Evolutionary conservation across 2,888 invertebrate species (phyloP).

Genomic region (Mesoligia furuncula): DNA sequence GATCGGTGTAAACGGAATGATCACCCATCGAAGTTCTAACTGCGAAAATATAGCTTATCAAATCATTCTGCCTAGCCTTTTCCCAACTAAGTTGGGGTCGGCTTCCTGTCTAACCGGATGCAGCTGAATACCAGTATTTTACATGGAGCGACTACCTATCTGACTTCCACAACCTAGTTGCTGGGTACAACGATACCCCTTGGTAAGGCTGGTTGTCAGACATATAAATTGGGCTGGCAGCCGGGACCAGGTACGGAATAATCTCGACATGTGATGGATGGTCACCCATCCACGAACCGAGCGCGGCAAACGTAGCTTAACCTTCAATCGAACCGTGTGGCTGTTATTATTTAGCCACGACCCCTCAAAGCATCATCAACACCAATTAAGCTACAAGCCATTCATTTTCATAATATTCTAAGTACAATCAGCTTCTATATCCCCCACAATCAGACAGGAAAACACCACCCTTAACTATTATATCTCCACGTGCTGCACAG

Average conservation of each 20-base stretch:
- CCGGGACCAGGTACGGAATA: neutral
- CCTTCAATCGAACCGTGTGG: too few relatives aligned
- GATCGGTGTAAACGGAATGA: neutral
- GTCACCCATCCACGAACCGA: neutral
- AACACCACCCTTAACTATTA: neutral
- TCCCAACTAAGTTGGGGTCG: neutral
- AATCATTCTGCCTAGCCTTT: neutral
- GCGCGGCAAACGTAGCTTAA: too few relatives aligned
- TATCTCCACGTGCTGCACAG: constrained; percentile 2
- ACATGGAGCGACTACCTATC: neutral
- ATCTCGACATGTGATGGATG: neutral
- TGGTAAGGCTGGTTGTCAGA: too few relatives aligned
- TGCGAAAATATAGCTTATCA: neutral
- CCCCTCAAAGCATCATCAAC: neutral
- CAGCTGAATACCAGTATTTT: neutral
- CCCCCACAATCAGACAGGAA: neutral
- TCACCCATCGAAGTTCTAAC: neutral
- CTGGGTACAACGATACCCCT: too few relatives aligned
- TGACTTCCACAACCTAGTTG: neutral
- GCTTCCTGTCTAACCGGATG: neutral
- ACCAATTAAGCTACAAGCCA: neutral
- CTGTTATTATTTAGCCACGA: neutral
- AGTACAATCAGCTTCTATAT: neutral
- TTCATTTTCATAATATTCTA: neutral
- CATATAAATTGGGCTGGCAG: neutral